A percentile compares a stretch with the other conserved stretches of the same genome.
Conservation (phyloP, 2,113 vertebrate species). For the Myxocyprinus asiaticus region DNA sequence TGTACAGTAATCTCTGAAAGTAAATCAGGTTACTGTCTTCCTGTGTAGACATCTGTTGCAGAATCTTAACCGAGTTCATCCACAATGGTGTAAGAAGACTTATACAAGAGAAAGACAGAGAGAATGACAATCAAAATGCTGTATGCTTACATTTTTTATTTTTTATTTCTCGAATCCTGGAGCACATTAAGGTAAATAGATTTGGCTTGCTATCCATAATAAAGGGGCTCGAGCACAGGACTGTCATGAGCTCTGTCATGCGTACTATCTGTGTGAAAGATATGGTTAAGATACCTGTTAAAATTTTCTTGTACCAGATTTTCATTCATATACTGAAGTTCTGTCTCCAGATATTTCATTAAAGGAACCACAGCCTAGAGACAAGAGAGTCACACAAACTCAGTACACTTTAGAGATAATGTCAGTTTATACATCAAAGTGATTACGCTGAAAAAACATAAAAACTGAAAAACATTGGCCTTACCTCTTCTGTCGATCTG, state of each 20-base stretch:
- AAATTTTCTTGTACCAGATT: conserved; percentile 96
- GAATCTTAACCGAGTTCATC: conserved; percentile 81
- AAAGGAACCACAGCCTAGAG: conserved; percentile 83
- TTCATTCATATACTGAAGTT: conserved; percentile 90
- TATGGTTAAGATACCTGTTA: conserved; percentile 77
- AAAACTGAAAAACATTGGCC: no score
- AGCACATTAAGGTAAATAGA: no score
- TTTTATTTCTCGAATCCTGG: no score
- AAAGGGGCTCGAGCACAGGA: no score
- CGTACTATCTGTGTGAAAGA: no score
- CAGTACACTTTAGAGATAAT: neutral
- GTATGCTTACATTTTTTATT: no score
- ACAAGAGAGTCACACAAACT: no score
- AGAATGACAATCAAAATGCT: neutral
- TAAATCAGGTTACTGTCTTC: conserved; percentile 58
- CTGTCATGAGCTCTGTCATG: neutral
- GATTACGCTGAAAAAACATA: no score
- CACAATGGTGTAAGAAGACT: conserved; percentile 85
- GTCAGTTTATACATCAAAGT: no score
- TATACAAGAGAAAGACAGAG: conserved; percentile 13
- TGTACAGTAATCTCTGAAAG: conserved; percentile 62
- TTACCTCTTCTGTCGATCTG: conserved; percentile 85
- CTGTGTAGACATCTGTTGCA: conserved; percentile 70
- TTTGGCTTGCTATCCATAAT: no score
- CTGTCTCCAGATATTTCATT: conserved; percentile 88